Evolutionary conservation across 2,888 invertebrate genomes (phyloP), one percentile per base, ranked within the genome.

Genomic region (Rhaphigaster nebulosa): DNA sequence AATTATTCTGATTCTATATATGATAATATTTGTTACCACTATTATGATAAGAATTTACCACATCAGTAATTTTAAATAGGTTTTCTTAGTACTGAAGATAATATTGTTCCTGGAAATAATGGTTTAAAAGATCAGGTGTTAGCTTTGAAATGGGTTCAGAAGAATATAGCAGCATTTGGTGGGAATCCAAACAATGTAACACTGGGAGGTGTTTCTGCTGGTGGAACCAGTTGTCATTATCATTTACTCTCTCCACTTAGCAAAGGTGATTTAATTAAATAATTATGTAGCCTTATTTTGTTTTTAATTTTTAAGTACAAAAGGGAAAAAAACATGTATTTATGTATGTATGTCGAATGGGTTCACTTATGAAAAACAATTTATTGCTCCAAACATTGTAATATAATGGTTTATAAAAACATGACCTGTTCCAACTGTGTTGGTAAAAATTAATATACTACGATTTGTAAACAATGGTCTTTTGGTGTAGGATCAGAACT

Each of bases 51-150:
- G n/a, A n/a, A n/a, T n/a, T n/a, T n/a, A n/a, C n/a, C n/a, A n/a
- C n/a, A n/a, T n/a, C n/a, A n/a, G n/a, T n/a, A n/a, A n/a, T n/a
- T 65, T 56, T 54, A 38, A 70, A 84, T 45, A 52, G 88, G 41
- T 60, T 90, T 88, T 54, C 94, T 97, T 0, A 96, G 96, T 93
- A 96, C 97, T 0, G 96, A 96, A 60, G 96, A 97, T 92, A 95
- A 95, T 0, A 93, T 95, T 0, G 94, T 96, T 0, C 96, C 97
- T 0, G 96, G 96, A 15, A 97, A 97, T 93, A 95, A 95, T 92
- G 97, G 97, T 0, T 93, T 97, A 54, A 97, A 96, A 93, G 97
- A 97, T 94, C 97, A 97, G 94, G 94, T 94, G 50, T 94, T 96
- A 92, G 97, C 96, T 0, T 93, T 97, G 84, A 95, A 95, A 92